Conservation (phyloP, 1,140 invertebrate species). For the Drusus annulatus region DNA sequence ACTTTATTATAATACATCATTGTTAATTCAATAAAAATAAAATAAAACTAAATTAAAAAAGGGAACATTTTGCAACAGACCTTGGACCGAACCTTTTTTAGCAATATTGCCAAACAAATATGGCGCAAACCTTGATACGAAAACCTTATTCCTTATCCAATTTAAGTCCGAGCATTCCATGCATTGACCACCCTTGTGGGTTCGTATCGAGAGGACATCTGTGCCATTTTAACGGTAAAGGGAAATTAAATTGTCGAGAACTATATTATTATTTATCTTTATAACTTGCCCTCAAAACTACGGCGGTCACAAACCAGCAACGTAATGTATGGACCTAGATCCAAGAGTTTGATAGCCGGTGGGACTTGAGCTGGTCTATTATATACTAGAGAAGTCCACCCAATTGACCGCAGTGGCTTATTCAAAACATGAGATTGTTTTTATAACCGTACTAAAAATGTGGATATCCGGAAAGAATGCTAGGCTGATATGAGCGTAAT, state of each 20-base stretch:
- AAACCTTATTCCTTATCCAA: slow-evolving; percentile 3
- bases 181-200: background rate
- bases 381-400: too few relatives aligned
- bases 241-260: slow-evolving; percentile 28
- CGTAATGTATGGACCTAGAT: background rate
- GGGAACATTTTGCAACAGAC: too few relatives aligned
- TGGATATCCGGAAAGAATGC: too few relatives aligned
- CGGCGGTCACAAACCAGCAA: background rate
- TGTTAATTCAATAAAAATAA: too few relatives aligned
- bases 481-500: too few relatives aligned
- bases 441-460: too few relatives aligned
- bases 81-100: too few relatives aligned
- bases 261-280: slow-evolving; percentile 26
- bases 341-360: background rate
- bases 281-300: background rate
- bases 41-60: too few relatives aligned
- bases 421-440: too few relatives aligned
- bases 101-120: background rate
- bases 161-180: background rate
- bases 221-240: slow-evolving; percentile 19
- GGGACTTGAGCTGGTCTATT: background rate
- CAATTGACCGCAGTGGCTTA: too few relatives aligned
- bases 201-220: background rate
- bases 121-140: background rate
- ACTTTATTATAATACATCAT: too few relatives aligned